phyloP scores from a whole-genome alignment of 2,888 invertebrate species.

The Drosophila picticornis region DNA sequence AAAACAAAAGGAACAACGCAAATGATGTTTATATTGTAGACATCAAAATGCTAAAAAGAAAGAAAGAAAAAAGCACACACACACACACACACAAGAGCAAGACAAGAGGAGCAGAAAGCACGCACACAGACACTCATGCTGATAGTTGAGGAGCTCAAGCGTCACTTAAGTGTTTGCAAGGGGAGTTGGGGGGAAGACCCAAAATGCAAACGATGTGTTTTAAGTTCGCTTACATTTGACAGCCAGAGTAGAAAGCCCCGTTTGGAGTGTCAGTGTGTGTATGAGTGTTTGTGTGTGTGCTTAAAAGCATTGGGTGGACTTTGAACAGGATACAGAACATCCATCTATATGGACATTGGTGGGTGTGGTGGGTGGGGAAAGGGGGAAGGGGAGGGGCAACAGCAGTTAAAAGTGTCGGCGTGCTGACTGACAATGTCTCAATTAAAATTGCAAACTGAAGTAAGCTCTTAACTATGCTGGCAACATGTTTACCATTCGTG shows the following conservation, averaged over 20 bases:
- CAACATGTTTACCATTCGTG: constrained; percentile 40
- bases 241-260: constrained; percentile 62
- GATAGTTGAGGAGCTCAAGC: constrained; percentile 78
- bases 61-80: constrained; percentile 23
- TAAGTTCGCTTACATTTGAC: constrained; percentile 81
- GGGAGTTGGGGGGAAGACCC: constrained; percentile 15
- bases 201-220: constrained; percentile 79
- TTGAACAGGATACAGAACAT: constrained; percentile 52
- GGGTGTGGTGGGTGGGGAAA: not conserved
- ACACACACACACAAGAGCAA: constrained; percentile 17
- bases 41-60: constrained; percentile 62
- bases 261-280: constrained; percentile 52
- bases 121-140: constrained; percentile 58
- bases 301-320: constrained; percentile 68
- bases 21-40: constrained; percentile 80
- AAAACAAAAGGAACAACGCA: constrained; percentile 78
- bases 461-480: constrained; percentile 40
- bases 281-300: constrained; percentile 58
- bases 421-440: constrained; percentile 63
- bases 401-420: constrained; percentile 55
- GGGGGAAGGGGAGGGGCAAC: not conserved
- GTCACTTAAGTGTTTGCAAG: constrained; percentile 70
- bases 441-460: constrained; percentile 65
- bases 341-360: constrained; percentile 23
- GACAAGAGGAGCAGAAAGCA: constrained; percentile 60